phyloP scores from a whole-genome alignment of 2,888 invertebrate genomes.

The Eupithecia abbreviata region DNA sequence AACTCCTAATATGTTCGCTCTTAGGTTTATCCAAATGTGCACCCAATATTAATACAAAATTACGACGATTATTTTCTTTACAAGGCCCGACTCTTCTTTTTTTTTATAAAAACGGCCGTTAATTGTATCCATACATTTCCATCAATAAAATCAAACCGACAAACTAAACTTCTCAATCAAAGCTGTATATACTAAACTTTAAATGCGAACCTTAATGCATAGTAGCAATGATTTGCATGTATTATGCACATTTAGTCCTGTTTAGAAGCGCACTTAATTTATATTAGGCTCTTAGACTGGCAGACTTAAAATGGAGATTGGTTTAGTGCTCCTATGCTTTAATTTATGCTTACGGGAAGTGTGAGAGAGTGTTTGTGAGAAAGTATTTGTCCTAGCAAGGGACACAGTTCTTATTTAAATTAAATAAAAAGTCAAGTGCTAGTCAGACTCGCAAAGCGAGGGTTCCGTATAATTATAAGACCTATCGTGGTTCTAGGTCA shows the following conservation, averaged over 20 bases:
- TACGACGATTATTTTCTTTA: neutral
- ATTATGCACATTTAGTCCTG: slow-evolving; percentile 32
- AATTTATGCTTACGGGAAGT: neutral
- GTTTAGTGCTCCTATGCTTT: neutral
- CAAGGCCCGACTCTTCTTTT: neutral
- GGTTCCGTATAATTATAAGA: no score
- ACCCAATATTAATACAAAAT: no score
- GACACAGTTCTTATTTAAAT: neutral
- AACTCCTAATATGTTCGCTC: neutral
- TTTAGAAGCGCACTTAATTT: slow-evolving; percentile 33
- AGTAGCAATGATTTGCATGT: slow-evolving; percentile 31
- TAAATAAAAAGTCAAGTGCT: no score
- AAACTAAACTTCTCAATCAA: slow-evolving; percentile 3
- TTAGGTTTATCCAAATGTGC: neutral
- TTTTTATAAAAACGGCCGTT: neutral
- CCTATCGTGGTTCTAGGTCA: no score
- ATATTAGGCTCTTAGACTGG: slow-evolving; percentile 23
- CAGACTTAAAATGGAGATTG: slow-evolving; percentile 17
- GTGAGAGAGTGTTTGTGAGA: neutral
- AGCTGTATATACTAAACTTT: slow-evolving; percentile 32
- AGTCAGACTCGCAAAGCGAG: no score
- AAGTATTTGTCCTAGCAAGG: neutral
- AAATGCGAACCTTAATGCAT: slow-evolving; percentile 24
- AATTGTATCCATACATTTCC: neutral
- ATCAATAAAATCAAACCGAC: slow-evolving; percentile 13